Conservation (phyloP, 1,140 invertebrate species). For the Aphaenogaster rudis region DNA sequence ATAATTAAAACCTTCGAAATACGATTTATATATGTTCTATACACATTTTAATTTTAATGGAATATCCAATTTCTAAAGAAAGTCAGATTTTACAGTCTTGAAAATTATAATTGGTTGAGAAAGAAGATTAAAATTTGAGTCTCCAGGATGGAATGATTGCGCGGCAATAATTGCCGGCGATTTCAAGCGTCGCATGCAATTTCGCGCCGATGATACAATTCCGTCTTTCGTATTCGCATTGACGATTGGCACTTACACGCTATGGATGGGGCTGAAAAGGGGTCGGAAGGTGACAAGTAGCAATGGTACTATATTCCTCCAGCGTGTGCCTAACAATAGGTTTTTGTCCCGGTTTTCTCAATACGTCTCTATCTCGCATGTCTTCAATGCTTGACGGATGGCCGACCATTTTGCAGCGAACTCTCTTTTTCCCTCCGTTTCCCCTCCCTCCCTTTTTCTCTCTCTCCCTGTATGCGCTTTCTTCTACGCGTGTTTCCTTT, state of each 20-base stretch:
- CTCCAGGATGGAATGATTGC: constrained; percentile 16
- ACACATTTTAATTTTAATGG: not conserved
- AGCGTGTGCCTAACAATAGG: constrained; percentile 76
- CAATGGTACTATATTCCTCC: constrained; percentile 43
- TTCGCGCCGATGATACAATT: constrained; percentile 58
- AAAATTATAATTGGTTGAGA: not conserved
- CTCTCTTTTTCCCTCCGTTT: constrained; percentile 58
- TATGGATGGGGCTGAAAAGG: constrained; percentile 53
- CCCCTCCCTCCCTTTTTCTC: not conserved
- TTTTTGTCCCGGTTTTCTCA: constrained; percentile 81
- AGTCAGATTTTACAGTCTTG: not conserved
- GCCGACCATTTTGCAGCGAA: constrained; percentile 78
- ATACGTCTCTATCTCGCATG: constrained; percentile 81
- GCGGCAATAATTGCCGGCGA: constrained; percentile 66
- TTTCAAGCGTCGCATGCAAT: constrained; percentile 61
- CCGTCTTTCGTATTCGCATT: constrained; percentile 39
- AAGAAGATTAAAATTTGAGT: not conserved
- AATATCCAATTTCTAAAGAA: not conserved
- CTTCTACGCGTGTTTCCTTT: constrained; percentile 40
- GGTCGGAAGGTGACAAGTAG: constrained; percentile 69
- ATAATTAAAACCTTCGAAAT: not conserved
- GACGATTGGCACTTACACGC: constrained; percentile 57
- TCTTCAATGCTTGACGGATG: constrained; percentile 83
- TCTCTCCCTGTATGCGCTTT: constrained; percentile 53
- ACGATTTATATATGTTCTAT: not conserved